Percentiles rank a stretch among this genome's conserved stretches.
Evolutionary conservation across 2,797 vertebrate species (phyloP).

Genomic region (Lutjanus argentimaculatus): DNA sequence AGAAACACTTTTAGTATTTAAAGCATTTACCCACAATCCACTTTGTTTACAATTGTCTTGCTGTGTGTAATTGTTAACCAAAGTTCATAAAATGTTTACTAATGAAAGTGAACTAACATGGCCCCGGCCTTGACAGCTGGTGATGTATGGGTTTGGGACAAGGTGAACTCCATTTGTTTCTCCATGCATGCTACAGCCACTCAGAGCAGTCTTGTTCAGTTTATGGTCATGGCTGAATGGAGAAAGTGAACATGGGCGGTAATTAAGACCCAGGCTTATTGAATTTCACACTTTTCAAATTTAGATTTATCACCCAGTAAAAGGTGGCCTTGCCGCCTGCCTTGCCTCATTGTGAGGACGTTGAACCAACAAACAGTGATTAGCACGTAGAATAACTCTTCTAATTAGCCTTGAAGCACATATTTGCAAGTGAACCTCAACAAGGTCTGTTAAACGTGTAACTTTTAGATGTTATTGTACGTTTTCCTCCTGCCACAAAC

Average conservation of each 20-base stretch:
- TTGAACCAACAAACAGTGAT: slow-evolving; percentile 77
- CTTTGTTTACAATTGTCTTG: slow-evolving; percentile 14
- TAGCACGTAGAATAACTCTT: slow-evolving; percentile 68
- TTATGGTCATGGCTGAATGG: slow-evolving; percentile 74
- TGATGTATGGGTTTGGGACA: slow-evolving; percentile 74
- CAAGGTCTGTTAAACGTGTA: slow-evolving; percentile 8
- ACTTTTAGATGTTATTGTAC: slow-evolving; percentile 8
- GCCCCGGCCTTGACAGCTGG: slow-evolving; percentile 55
- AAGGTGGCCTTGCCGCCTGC: slow-evolving; percentile 68
- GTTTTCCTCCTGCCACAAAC: slow-evolving; percentile 39
- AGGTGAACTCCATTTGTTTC: slow-evolving; percentile 74
- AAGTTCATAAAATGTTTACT: slow-evolving; percentile 59
- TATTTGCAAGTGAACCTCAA: slow-evolving; percentile 39
- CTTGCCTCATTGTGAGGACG: slow-evolving; percentile 64
- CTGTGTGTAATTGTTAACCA: slow-evolving; percentile 39
- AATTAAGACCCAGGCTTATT: slow-evolving; percentile 82
- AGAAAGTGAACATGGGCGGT: slow-evolving; percentile 71
- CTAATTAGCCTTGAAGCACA: slow-evolving; percentile 74
- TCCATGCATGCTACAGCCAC: slow-evolving; percentile 36
- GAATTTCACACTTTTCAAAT: slow-evolving; percentile 82
- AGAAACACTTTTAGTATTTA: neutral
- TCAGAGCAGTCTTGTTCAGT: slow-evolving; percentile 62
- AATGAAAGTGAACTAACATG: slow-evolving; percentile 51
- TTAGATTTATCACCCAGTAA: slow-evolving; percentile 81
- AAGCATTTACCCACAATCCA: neutral